A percentile compares a stretch with the other conserved stretches of the same genome.
Conservation (phyloP, 2,113 vertebrate genomes). For the Amblyornis subalaris region DNA sequence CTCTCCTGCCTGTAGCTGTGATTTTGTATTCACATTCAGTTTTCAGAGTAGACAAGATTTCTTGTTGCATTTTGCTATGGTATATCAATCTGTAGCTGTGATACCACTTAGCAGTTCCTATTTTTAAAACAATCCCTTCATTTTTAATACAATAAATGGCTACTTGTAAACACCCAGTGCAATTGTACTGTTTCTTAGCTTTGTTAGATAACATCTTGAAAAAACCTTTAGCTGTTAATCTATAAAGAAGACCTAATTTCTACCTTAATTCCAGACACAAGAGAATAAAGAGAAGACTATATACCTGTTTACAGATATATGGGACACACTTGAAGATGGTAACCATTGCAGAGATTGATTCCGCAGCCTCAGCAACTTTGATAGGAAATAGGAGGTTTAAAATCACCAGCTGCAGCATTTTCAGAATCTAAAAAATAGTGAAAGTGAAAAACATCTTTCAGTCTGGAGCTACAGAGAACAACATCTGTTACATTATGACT, state of each 20-base stretch:
- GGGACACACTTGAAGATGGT: neutral
- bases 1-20: neutral
- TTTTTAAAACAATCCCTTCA: neutral
- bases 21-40: neutral
- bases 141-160: neutral
- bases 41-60: neutral
- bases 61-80: neutral
- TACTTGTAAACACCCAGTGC: neutral
- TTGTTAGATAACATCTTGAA: neutral
- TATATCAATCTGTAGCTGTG: neutral
- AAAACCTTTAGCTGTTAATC: neutral
- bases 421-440: neutral
- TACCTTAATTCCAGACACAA: neutral
- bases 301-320: neutral
- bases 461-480: neutral
- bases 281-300: neutral
- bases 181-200: neutral
- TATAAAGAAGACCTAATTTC: neutral
- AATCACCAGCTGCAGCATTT: constrained; percentile 7
- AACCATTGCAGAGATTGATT: neutral
- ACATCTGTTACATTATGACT: neutral
- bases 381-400: neutral
- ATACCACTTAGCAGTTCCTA: neutral
- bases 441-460: neutral
- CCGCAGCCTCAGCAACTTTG: neutral